Percentiles rank a stretch among this genome's conserved stretches.
phyloP scores from a whole-genome alignment of 1,140 invertebrate genomes.

The Anoplophora glabripennis region DNA sequence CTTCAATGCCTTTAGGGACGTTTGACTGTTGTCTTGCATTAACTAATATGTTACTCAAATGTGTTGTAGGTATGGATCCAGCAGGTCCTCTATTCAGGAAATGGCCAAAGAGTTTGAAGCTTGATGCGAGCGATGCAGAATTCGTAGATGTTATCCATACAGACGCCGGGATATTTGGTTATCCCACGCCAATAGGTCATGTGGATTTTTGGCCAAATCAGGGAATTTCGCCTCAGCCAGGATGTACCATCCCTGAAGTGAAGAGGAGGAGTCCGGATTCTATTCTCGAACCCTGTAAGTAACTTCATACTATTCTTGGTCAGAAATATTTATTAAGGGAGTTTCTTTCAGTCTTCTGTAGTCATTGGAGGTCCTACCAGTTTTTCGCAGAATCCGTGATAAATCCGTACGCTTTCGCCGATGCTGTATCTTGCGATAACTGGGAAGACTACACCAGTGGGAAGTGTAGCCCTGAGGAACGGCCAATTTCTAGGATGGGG shows the following conservation, averaged over 20 bases:
- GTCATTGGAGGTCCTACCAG: conserved; percentile 65
- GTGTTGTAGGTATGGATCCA: conserved; percentile 57
- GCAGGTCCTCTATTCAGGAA: conserved; percentile 55
- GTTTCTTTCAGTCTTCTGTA: conserved; percentile 65
- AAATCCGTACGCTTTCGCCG: conserved; percentile 53
- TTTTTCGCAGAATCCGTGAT: conserved; percentile 69
- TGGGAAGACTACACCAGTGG: conserved; percentile 58
- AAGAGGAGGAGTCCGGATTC: conserved; percentile 41
- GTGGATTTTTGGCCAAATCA: conserved; percentile 72
- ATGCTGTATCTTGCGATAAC: conserved; percentile 57
- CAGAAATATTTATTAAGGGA: background rate
- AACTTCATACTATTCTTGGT: no score
- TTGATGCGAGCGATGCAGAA: conserved; percentile 60
- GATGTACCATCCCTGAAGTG: conserved; percentile 56
- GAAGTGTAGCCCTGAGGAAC: conserved; percentile 50
- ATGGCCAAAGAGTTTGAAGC: conserved; percentile 46
- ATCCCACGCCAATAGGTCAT: conserved; percentile 60
- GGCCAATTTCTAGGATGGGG: conserved; percentile 38
- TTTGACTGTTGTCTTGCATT: no score
- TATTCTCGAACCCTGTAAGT: conserved; percentile 39
- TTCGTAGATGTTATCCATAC: conserved; percentile 80
- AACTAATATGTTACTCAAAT: no score
- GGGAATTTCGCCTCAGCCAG: conserved; percentile 62
- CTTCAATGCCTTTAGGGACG: no score
- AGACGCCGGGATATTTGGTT: conserved; percentile 65